Percentiles rank a stretch among this genome's conserved stretches.
Conservation (phyloP, 2,113 vertebrate genomes). For the Verasper variegatus region DNA sequence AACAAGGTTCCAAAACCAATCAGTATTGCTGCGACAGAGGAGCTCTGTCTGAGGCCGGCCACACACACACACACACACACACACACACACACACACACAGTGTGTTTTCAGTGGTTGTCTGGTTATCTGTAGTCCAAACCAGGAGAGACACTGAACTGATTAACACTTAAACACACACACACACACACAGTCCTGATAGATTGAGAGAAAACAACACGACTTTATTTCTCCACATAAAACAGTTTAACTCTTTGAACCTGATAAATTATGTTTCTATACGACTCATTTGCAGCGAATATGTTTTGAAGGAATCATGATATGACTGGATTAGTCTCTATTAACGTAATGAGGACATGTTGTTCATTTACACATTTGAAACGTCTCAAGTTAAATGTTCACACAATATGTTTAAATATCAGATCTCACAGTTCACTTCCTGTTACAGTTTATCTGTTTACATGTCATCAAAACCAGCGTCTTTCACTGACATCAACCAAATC, state of each 20-base stretch:
- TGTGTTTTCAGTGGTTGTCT: slow-evolving; percentile 29
- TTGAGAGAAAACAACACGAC: slow-evolving; percentile 9
- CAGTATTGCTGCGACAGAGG: slow-evolving; percentile 59
- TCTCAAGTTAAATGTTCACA: background rate
- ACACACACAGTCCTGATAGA: background rate
- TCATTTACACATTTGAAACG: background rate
- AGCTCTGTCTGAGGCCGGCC: slow-evolving; percentile 56
- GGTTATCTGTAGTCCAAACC: slow-evolving; percentile 34
- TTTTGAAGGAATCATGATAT: background rate
- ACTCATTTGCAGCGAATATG: background rate
- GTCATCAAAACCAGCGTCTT: too few species aligned
- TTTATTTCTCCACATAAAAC: slow-evolving; percentile 5
- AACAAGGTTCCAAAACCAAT: slow-evolving; percentile 72
- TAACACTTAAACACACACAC: slow-evolving; percentile 16
- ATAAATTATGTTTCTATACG: background rate
- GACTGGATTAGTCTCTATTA: background rate
- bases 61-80: slow-evolving; percentile 30
- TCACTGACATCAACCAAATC: too few species aligned
- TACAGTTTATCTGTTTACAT: too few species aligned
- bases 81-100: slow-evolving; percentile 20
- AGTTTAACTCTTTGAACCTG: slow-evolving; percentile 3
- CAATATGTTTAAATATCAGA: too few species aligned
- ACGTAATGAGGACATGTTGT: background rate
- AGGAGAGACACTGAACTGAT: slow-evolving; percentile 39
- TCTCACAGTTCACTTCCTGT: too few species aligned